phyloP scores from a whole-genome alignment of 2,797 vertebrate genomes.

The Alosa sapidissima region DNA sequence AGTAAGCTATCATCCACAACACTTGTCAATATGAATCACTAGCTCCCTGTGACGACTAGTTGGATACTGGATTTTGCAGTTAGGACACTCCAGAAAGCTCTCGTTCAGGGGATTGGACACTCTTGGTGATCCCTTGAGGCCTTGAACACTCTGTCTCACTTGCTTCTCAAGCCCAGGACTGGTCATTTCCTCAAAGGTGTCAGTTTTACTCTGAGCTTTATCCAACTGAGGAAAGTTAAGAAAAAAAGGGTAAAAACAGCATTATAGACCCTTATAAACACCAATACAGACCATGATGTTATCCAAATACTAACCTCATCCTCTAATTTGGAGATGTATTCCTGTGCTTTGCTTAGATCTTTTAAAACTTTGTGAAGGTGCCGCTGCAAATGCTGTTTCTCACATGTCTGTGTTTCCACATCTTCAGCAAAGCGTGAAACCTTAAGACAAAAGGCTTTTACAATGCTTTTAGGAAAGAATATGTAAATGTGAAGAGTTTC shows the following conservation, averaged over 20 bases:
- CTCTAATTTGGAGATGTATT: constrained; percentile 68
- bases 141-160: not conserved
- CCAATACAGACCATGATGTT: not conserved
- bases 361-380: constrained; percentile 77
- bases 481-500: not conserved
- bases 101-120: constrained; percentile 68
- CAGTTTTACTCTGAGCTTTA: constrained; percentile 57
- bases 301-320: constrained; percentile 63
- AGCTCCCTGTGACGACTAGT: constrained; percentile 80
- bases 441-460: constrained; percentile 57
- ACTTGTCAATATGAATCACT: constrained; percentile 81
- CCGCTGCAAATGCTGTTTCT: constrained; percentile 78
- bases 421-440: constrained; percentile 77
- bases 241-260: constrained; percentile 37
- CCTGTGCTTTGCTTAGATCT: constrained; percentile 70
- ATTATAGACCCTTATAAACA: not conserved
- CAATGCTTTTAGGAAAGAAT: not conserved
- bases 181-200: constrained; percentile 48
- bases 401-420: constrained; percentile 81
- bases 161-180: constrained; percentile 46
- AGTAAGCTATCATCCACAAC: constrained; percentile 44
- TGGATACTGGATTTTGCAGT: constrained; percentile 75
- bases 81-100: constrained; percentile 85
- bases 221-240: constrained; percentile 45
- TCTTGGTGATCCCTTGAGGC: constrained; percentile 42